A percentile compares a stretch with the other conserved stretches of the same genome.
Evolutionary conservation across 2,797 vertebrate species (phyloP).

Genomic region (Varecia variegata): DNA sequence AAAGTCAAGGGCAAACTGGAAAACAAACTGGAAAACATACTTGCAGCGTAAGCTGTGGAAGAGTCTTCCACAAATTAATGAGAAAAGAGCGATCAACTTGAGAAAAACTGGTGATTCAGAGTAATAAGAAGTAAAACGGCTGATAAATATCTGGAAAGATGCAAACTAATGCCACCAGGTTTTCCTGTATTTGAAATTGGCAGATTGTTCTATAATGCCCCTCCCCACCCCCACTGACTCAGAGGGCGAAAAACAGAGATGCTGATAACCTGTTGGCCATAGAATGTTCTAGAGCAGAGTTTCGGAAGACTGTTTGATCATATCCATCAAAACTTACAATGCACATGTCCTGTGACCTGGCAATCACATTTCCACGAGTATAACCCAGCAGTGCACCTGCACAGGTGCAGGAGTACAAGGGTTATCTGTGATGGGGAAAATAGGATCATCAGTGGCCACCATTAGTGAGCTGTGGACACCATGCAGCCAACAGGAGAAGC

Average conservation of each 20-base stretch:
- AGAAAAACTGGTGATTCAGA: neutral
- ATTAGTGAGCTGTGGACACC: too few relatives aligned
- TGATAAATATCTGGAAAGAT: neutral
- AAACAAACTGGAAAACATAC: neutral
- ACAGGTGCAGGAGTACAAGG: neutral
- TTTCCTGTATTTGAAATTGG: neutral
- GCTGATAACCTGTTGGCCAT: neutral
- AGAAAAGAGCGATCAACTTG: neutral
- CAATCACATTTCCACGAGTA: too few relatives aligned
- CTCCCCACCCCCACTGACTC: neutral
- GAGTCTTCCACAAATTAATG: neutral
- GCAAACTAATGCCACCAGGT: neutral
- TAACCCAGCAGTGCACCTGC: neutral
- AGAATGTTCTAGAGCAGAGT: neutral
- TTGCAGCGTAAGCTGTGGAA: neutral
- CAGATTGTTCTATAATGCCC: too few relatives aligned
- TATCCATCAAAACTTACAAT: neutral
- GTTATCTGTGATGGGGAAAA: too few relatives aligned
- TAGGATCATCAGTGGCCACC: neutral
- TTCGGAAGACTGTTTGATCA: neutral
- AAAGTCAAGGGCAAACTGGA: neutral
- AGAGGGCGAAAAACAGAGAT: too few relatives aligned
- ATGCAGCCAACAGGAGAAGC: rapidly evolving
- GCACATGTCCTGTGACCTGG: neutral
- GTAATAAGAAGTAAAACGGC: neutral